Conservation (phyloP, 2,113 vertebrate genomes). For the Speoplatyrhinus poulsoni region DNA sequence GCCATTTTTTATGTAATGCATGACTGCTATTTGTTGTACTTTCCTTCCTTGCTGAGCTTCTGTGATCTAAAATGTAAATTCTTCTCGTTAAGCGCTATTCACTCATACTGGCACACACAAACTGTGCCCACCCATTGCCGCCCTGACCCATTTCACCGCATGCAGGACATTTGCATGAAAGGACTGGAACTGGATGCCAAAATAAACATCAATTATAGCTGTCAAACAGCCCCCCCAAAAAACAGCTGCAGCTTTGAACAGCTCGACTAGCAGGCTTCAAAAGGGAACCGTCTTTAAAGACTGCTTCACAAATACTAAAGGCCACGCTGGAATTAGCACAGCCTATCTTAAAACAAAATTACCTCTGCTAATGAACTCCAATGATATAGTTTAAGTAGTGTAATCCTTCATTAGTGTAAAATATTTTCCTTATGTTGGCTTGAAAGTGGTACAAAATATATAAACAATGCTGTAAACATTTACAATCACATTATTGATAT, state of each 20-base stretch:
- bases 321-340: slow-evolving; percentile 74
- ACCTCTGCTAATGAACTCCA: slow-evolving; percentile 57
- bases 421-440: slow-evolving; percentile 14
- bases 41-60: slow-evolving; percentile 44
- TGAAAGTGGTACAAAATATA: background rate
- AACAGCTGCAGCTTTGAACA: slow-evolving; percentile 85
- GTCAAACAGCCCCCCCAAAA: slow-evolving; percentile 80
- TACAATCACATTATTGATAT: background rate
- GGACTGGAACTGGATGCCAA: slow-evolving; percentile 79
- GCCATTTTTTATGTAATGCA: slow-evolving; percentile 37
- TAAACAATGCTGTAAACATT: background rate
- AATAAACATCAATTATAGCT: slow-evolving; percentile 86
- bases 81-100: slow-evolving; percentile 68
- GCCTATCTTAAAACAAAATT: slow-evolving; percentile 59
- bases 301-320: slow-evolving; percentile 70
- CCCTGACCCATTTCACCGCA: slow-evolving; percentile 78
- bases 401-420: slow-evolving; percentile 16
- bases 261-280: slow-evolving; percentile 81
- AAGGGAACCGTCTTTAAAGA: slow-evolving; percentile 72
- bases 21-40: slow-evolving; percentile 51
- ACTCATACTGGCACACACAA: slow-evolving; percentile 66
- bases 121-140: slow-evolving; percentile 68
- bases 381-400: slow-evolving; percentile 29
- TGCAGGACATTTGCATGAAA: slow-evolving; percentile 81
- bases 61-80: slow-evolving; percentile 74